These are phyloP conservation scores for Zootermopsis nevadensis DNA, from an alignment of 2,888 invertebrate species.

Conservation along the genomic window DNA sequence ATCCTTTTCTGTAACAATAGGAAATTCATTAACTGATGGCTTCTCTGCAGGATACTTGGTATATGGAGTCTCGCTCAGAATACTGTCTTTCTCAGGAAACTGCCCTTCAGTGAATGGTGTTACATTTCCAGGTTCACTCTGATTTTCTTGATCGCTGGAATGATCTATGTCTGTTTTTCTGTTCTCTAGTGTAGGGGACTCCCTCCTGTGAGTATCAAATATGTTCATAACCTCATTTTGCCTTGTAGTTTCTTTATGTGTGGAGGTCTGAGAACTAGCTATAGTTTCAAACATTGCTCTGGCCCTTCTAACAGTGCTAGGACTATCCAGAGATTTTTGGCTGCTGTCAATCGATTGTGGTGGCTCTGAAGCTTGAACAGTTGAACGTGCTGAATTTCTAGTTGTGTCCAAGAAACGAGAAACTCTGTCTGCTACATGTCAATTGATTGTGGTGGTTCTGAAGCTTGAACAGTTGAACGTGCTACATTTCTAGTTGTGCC, in stretches of 20 bases:
- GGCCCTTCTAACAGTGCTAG: slow-evolving; percentile 73
- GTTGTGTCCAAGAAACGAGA: slow-evolving; percentile 66
- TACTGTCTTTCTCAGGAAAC: background rate
- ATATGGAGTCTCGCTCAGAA: too few relatives aligned
- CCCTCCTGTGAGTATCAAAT: background rate
- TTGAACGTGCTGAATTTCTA: slow-evolving; percentile 49
- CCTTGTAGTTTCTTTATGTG: slow-evolving; percentile 12
- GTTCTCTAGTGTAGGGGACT: background rate
- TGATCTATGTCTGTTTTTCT: background rate
- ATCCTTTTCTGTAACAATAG: background rate
- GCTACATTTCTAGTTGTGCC: slow-evolving; percentile 60
- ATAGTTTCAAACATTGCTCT: slow-evolving; percentile 78
- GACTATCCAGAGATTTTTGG: slow-evolving; percentile 55
- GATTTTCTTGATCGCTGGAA: background rate
- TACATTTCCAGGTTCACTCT: too few relatives aligned
- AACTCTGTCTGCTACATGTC: slow-evolving; percentile 71
- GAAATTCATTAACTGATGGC: background rate
- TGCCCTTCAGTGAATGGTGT: background rate
- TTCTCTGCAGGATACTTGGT: background rate
- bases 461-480: slow-evolving; percentile 39
- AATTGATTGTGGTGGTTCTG: too few relatives aligned
- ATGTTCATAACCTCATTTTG: slow-evolving; percentile 1
- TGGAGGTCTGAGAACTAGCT: slow-evolving; percentile 58
- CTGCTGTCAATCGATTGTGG: slow-evolving; percentile 38
- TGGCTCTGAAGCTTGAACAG: slow-evolving; percentile 6